Conservation (phyloP, 2,888 invertebrate genomes). For the Strigamia transsilvanica region DNA sequence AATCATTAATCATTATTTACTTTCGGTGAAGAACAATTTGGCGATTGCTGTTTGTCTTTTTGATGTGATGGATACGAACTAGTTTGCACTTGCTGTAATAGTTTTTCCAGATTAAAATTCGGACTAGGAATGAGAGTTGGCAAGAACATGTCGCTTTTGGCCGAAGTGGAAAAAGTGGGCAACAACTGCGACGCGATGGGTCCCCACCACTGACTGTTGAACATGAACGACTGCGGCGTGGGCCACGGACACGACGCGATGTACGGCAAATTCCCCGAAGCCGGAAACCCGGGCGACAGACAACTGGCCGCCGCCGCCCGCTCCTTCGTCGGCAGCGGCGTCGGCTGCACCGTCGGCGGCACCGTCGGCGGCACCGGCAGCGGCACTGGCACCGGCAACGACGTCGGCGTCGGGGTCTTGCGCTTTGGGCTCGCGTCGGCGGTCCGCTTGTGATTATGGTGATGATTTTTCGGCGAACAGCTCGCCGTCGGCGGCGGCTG, state of each 20-base stretch:
- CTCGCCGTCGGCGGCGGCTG: background rate
- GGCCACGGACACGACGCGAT: constrained; percentile 46
- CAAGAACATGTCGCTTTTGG: constrained; percentile 20
- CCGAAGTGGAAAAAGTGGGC: constrained; percentile 17
- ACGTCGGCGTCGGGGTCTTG: background rate
- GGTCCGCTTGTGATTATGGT: background rate
- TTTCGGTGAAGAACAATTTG: background rate
- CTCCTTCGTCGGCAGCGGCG: background rate
- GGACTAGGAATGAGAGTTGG: constrained; percentile 50
- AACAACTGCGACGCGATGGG: constrained; percentile 20
- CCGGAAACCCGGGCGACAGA: background rate
- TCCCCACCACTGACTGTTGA: constrained; percentile 55
- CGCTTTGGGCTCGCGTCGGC: background rate
- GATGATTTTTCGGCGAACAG: background rate
- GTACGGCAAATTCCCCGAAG: constrained; percentile 1
- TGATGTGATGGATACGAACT: background rate
- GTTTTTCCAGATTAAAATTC: constrained; percentile 29
- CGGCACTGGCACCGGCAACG: background rate
- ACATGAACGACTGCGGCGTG: constrained; percentile 54
- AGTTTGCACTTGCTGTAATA: constrained; percentile 18
- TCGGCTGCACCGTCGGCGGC: background rate
- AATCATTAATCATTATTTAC: background rate
- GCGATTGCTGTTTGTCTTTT: constrained; percentile 14
- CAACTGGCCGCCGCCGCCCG: background rate
- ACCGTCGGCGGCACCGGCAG: background rate